Conservation (phyloP, 64 coral and sea anemone genomes). For the Montipora sp. region DNA sequence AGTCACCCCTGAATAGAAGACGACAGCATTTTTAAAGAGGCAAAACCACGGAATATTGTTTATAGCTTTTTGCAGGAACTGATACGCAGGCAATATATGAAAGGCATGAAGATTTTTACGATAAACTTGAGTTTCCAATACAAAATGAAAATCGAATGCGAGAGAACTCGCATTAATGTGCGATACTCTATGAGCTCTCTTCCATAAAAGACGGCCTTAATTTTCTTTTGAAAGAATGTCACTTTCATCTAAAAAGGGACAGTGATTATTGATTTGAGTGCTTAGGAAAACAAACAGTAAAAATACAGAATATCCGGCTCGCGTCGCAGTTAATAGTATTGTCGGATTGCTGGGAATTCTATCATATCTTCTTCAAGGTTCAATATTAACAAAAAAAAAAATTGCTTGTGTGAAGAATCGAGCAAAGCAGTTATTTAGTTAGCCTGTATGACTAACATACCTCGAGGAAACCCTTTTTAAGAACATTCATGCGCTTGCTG, state of each 20-base stretch:
- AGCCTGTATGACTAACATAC: too few relatives aligned
- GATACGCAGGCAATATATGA: not conserved
- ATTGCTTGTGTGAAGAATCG: too few relatives aligned
- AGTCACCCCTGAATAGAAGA: not conserved
- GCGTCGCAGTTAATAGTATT: not conserved
- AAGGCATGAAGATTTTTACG: not conserved
- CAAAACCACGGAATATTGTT: not conserved
- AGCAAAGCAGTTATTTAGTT: too few relatives aligned
- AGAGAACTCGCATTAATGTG: not conserved
- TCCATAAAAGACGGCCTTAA: too few relatives aligned
- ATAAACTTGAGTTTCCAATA: not conserved
- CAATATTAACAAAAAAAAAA: too few relatives aligned
- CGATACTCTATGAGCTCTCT: too few relatives aligned
- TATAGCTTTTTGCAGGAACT: not conserved
- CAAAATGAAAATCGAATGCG: not conserved
- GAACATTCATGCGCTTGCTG: not conserved
- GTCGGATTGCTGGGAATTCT: not conserved
- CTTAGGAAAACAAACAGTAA: not conserved
- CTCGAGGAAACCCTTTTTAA: not conserved
- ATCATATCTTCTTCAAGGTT: too few relatives aligned
- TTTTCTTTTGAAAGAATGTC: too few relatives aligned
- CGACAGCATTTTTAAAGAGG: not conserved
- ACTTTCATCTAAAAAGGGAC: not conserved
- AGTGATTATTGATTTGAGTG: not conserved
- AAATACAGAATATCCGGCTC: not conserved